phyloP scores from a whole-genome alignment of 2,797 vertebrate genomes.

The Pangasius mekongensis region DNA sequence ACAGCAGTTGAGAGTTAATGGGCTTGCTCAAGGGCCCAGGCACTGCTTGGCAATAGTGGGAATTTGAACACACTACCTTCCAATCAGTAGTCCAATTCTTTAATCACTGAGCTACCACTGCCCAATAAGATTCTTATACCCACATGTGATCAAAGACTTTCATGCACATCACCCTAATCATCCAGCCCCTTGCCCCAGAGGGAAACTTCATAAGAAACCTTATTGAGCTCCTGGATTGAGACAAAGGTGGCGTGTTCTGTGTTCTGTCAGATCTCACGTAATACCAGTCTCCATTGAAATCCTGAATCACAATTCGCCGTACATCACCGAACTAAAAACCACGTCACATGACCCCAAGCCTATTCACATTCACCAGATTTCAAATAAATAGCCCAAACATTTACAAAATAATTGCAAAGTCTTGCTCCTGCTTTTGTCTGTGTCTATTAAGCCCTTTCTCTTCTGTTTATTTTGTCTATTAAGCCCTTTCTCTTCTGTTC shows the following conservation, averaged over 20 bases:
- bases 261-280: neutral
- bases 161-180: neutral
- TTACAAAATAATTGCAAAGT: no score
- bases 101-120: no score
- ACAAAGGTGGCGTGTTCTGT: neutral
- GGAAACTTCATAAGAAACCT: neutral
- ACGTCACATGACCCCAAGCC: neutral
- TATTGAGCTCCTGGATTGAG: neutral
- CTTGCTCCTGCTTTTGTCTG: no score
- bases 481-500: no score
- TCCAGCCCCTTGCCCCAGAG: neutral
- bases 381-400: neutral
- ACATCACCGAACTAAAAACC: neutral
- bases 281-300: neutral
- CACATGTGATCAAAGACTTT: neutral
- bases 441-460: no score
- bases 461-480: no score
- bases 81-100: no score
- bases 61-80: neutral
- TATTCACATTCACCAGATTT: neutral
- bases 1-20: neutral
- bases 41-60: neutral
- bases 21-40: neutral
- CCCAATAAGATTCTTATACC: no score
- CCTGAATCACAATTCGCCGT: neutral